Evolutionary conservation across 2,888 invertebrate species (phyloP).

Genomic region (Lasioglossum lativentre): DNA sequence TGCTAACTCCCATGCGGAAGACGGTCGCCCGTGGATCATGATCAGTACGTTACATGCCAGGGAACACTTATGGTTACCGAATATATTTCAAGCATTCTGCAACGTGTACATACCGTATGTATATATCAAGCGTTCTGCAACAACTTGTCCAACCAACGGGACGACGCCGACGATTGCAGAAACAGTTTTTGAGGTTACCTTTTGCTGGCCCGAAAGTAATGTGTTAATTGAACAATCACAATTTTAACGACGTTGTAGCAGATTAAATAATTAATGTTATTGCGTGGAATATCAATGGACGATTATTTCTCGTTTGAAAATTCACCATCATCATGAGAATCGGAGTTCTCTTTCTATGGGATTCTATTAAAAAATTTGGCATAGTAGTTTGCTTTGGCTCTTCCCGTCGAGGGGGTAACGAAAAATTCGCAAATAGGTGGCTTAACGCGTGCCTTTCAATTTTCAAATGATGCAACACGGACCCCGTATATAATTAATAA

Average conservation of each 20-base stretch:
- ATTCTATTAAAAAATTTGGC: no score
- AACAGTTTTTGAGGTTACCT: background rate
- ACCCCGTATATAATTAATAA: no score
- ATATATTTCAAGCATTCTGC: slow-evolving; percentile 11
- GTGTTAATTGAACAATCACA: background rate
- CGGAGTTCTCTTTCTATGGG: no score
- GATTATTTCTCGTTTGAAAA: background rate
- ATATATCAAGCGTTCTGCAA: background rate
- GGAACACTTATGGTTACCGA: slow-evolving; percentile 3
- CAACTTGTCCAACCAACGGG: background rate
- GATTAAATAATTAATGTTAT: slow-evolving; percentile 30
- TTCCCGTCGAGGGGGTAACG: background rate
- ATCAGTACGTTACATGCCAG: background rate
- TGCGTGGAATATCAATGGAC: background rate
- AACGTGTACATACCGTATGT: background rate
- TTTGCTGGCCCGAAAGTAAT: background rate
- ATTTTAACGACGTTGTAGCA: background rate
- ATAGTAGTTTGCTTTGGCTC: no score
- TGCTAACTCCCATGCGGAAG: slow-evolving; percentile 43
- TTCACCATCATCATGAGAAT: no score
- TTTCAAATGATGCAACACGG: slow-evolving; percentile 20
- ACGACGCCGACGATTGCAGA: background rate
- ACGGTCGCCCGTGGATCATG: slow-evolving; percentile 12
- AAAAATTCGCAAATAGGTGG: background rate
- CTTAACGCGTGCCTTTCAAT: slow-evolving; percentile 2